Evolutionary conservation across 2,113 vertebrate species (phyloP).

Genomic region (Corynorhinus townsendii): DNA sequence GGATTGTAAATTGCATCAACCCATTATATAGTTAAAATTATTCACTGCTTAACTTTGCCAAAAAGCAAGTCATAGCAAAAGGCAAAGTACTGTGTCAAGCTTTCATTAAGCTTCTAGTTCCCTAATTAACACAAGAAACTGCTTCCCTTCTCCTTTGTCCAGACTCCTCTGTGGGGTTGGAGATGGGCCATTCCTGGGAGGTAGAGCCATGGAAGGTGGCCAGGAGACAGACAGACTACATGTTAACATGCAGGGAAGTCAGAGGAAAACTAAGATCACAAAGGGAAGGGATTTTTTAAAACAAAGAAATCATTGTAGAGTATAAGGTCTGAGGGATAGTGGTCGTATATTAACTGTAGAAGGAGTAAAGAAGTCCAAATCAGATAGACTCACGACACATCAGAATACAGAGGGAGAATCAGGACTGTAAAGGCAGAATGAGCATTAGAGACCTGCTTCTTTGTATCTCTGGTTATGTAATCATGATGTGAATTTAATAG

Average conservation of each 20-base stretch:
- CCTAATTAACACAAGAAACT: constrained; percentile 24
- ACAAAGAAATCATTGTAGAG: neutral
- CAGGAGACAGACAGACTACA: neutral
- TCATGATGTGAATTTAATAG: neutral
- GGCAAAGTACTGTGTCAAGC: neutral
- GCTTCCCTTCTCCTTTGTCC: neutral
- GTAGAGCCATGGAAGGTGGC: neutral
- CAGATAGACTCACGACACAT: neutral
- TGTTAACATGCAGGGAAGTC: neutral
- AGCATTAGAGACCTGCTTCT: neutral
- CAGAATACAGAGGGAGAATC: neutral
- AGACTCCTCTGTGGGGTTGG: neutral
- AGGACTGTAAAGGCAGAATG: neutral
- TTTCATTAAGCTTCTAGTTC: neutral
- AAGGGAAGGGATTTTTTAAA: neutral
- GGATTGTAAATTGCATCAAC: neutral
- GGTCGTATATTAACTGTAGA: neutral
- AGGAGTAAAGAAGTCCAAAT: neutral
- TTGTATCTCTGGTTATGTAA: neutral
- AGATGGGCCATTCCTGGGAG: neutral
- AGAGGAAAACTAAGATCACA: neutral
- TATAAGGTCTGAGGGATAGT: neutral
- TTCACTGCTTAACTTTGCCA: constrained; percentile 24
- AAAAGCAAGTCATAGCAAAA: neutral
- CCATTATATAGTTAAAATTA: constrained; percentile 18